Percentiles rank a stretch among this genome's conserved stretches.
phyloP scores from a whole-genome alignment of 2,113 vertebrate species.

The Nematolebias whitei region DNA sequence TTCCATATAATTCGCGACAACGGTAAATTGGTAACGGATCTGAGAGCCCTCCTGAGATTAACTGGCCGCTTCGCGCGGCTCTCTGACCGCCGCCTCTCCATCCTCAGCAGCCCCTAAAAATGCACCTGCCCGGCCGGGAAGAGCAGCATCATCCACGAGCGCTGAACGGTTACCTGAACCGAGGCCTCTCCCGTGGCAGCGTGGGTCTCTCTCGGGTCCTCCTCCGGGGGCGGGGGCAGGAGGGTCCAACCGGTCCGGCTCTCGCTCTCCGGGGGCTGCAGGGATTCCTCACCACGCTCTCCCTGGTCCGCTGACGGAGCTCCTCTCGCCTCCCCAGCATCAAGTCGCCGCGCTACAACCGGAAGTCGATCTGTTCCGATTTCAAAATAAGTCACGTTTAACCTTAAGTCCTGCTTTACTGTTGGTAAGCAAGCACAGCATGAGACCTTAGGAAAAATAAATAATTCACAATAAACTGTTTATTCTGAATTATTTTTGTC shows the following conservation, averaged over 20 bases:
- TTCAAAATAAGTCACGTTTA: constrained; percentile 38
- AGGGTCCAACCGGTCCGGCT: constrained; percentile 70
- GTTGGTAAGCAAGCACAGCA: too few relatives aligned
- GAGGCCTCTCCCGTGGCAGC: constrained; percentile 76
- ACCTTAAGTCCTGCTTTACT: too few relatives aligned
- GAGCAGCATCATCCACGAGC: constrained; percentile 12
- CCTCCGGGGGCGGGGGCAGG: constrained; percentile 50
- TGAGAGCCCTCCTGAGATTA: constrained; percentile 42
- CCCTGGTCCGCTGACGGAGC: constrained; percentile 64
- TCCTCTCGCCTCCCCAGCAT: constrained; percentile 55
- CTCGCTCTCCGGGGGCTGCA: constrained; percentile 67
- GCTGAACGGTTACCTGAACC: constrained; percentile 71
- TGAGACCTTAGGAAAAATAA: too few relatives aligned
- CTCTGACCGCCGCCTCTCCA: constrained; percentile 40
- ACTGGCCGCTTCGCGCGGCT: constrained; percentile 26
- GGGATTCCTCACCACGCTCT: constrained; percentile 71
- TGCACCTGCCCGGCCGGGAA: constrained; percentile 45
- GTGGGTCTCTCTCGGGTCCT: constrained; percentile 71
- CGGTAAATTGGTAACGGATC: constrained; percentile 38
- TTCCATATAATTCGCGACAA: constrained; percentile 16
- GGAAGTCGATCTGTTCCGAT: neutral
- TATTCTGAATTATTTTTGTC: neutral
- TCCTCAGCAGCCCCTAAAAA: constrained; percentile 26
- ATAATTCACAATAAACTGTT: neutral
- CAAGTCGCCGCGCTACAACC: constrained; percentile 13